phyloP scores from a whole-genome alignment of 2,113 vertebrate species.

The Emydocephalus ijimae region DNA sequence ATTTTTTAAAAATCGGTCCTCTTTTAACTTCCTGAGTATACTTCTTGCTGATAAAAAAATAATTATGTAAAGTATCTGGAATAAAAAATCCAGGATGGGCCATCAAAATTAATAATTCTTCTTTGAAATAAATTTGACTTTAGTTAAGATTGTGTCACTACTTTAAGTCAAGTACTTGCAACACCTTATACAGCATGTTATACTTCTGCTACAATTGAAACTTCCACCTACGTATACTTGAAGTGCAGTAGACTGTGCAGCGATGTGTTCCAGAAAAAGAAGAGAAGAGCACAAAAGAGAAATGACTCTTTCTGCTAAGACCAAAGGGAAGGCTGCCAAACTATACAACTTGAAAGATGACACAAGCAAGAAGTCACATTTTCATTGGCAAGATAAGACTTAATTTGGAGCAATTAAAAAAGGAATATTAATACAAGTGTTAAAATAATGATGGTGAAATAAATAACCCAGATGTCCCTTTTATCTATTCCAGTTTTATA shows the following conservation, averaged over 20 bases:
- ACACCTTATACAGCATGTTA: not conserved
- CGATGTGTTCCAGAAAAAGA: not conserved
- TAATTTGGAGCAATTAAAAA: slow-evolving; percentile 5
- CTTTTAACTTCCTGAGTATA: not conserved
- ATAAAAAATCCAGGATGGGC: not conserved
- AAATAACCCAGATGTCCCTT: not conserved
- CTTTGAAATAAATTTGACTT: not conserved
- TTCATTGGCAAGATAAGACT: not conserved
- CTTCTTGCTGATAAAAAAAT: slow-evolving; percentile 6
- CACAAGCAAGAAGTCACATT: slow-evolving; percentile 16
- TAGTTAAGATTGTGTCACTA: slow-evolving; percentile 9
- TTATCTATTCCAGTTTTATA: not conserved
- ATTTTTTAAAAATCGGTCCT: not conserved
- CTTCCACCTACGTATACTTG: slow-evolving; percentile 7
- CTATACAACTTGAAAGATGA: not conserved
- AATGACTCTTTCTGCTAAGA: not conserved
- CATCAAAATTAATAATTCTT: not conserved
- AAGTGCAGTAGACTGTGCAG: not conserved
- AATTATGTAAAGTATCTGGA: not conserved
- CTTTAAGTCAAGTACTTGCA: not conserved
- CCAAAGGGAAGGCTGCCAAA: not conserved
- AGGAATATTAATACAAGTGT: not conserved
- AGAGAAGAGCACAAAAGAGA: not conserved
- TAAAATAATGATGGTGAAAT: not conserved
- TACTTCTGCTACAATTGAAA: slow-evolving; percentile 9